These are phyloP conservation scores for Gryllus bimaculatus DNA, from an alignment of 1,140 invertebrate genomes.

Conservation along the genomic window DNA sequence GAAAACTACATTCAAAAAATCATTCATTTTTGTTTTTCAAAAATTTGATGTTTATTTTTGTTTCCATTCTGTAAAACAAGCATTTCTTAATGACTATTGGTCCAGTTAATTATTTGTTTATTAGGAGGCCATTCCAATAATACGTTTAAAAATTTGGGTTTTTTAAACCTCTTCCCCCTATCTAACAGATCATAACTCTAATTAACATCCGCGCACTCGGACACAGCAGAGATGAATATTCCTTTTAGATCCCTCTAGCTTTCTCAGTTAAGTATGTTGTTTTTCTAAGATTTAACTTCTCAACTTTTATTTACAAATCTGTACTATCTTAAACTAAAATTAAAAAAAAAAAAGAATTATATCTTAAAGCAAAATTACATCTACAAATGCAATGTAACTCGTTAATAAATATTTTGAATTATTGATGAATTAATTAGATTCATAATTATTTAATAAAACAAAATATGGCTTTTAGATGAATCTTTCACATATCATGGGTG, in stretches of 20 bases:
- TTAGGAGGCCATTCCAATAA: background rate
- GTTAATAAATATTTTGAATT: background rate
- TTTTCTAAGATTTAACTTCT: background rate
- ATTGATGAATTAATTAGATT: no score
- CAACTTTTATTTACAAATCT: background rate
- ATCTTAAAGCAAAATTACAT: background rate
- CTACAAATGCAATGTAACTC: background rate
- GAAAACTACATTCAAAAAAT: no score
- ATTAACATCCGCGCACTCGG: background rate
- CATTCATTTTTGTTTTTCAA: no score
- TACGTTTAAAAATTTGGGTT: background rate
- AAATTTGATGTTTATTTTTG: no score
- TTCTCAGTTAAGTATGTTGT: background rate
- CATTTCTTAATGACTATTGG: no score
- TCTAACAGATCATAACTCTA: background rate
- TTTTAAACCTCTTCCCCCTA: background rate
- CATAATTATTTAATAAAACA: no score
- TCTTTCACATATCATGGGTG: no score
- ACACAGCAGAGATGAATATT: no score
- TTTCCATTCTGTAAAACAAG: no score
- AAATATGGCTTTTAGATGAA: no score
- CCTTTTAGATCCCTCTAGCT: background rate
- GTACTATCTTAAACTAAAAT: background rate
- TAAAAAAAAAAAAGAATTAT: background rate
- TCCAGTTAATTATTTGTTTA: no score